Evolutionary conservation across 2,113 vertebrate species (phyloP).

Genomic region (Xiphophorus hellerii): DNA sequence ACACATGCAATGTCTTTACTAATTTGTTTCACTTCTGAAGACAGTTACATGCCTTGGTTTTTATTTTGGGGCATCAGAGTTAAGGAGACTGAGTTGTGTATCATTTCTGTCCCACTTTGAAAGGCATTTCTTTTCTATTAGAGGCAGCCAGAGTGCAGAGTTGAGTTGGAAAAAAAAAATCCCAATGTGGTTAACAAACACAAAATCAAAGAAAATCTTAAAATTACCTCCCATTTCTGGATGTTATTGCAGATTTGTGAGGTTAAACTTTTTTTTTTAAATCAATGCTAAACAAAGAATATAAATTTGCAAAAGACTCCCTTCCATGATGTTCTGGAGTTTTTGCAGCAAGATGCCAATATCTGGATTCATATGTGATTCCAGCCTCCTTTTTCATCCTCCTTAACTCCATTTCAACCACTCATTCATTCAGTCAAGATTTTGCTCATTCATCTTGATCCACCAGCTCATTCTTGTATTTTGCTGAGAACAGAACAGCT

Average conservation of each 20-base stretch:
- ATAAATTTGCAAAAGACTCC: slow-evolving; percentile 51
- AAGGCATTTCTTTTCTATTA: not conserved
- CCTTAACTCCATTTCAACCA: slow-evolving; percentile 49
- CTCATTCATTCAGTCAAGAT: slow-evolving; percentile 25
- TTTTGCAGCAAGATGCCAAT: slow-evolving; percentile 56
- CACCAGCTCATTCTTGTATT: slow-evolving; percentile 17
- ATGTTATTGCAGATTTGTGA: too few species aligned
- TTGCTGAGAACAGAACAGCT: slow-evolving; percentile 16
- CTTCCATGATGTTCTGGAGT: slow-evolving; percentile 50
- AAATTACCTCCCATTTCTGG: not conserved
- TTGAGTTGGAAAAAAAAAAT: not conserved
- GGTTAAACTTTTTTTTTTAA: too few species aligned
- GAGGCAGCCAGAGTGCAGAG: not conserved
- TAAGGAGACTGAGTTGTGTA: not conserved
- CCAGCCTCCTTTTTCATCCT: slow-evolving; percentile 55
- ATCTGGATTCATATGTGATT: slow-evolving; percentile 40
- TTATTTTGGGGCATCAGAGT: not conserved
- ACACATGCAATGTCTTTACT: too few species aligned
- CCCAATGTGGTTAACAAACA: not conserved
- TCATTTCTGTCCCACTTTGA: not conserved
- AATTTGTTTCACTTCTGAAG: not conserved
- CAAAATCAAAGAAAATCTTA: not conserved
- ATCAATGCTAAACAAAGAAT: not conserved
- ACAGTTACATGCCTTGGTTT: not conserved
- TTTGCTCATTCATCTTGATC: slow-evolving; percentile 38